A percentile compares a stretch with the other conserved stretches of the same genome.
Evolutionary conservation across 2,113 vertebrate species (phyloP).

Genomic region (Willisornis vidua): DNA sequence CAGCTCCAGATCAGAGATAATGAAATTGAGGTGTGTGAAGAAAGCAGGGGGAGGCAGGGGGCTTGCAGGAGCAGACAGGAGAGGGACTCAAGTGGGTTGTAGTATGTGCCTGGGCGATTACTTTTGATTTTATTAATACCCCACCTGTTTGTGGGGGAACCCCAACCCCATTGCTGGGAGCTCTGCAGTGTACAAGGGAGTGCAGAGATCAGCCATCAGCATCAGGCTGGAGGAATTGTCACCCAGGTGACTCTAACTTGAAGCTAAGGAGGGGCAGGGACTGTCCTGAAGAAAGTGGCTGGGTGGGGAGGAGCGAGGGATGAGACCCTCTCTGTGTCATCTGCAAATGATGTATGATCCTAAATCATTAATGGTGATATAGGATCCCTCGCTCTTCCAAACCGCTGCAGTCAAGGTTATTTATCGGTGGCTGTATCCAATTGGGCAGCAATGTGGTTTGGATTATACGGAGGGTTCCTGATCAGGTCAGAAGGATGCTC

Average conservation of each 20-base stretch:
- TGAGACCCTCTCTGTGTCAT: background rate
- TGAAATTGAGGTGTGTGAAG: constrained; percentile 1
- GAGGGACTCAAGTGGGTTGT: background rate
- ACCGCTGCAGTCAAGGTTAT: background rate
- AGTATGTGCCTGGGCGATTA: background rate
- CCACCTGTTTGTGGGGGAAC: background rate
- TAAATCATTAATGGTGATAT: background rate
- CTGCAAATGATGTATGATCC: background rate
- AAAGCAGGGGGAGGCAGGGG: background rate
- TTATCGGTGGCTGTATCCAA: background rate
- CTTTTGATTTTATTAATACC: background rate
- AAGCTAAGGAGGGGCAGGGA: background rate
- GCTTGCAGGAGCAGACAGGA: background rate
- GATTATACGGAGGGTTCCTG: background rate
- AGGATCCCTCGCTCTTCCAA: background rate
- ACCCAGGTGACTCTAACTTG: background rate
- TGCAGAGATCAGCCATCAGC: background rate
- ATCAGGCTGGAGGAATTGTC: background rate
- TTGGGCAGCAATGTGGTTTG: constrained; percentile 33
- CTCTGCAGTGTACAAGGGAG: background rate
- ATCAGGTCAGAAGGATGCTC: background rate
- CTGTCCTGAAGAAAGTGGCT: background rate
- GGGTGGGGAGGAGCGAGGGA: background rate
- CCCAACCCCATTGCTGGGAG: background rate
- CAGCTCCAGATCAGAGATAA: constrained; percentile 48